Percentiles rank a stretch among this genome's conserved stretches.
Conservation (phyloP, 2,113 vertebrate genomes). For the Semnornis frantzii region DNA sequence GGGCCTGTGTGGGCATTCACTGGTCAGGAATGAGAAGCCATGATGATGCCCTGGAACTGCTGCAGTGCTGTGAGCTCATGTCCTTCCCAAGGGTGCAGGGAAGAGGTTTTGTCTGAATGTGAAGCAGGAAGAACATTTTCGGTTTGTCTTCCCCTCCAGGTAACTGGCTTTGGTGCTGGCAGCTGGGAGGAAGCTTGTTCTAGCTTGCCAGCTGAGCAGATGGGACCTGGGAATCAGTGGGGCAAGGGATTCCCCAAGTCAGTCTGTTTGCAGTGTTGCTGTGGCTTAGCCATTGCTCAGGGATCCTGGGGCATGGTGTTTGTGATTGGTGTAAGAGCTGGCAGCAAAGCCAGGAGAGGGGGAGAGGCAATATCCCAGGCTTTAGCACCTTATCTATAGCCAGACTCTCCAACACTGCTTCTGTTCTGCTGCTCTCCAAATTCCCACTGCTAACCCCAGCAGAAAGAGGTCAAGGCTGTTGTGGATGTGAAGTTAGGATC, state of each 20-base stretch:
- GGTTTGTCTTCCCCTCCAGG: not conserved
- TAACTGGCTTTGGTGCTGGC: not conserved
- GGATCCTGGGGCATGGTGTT: not conserved
- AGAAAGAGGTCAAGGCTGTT: not conserved
- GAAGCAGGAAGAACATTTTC: not conserved
- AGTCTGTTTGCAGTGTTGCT: not conserved
- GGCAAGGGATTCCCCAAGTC: not conserved
- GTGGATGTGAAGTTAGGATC: not conserved
- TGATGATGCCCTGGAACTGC: not conserved
- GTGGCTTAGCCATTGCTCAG: not conserved
- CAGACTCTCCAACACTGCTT: not conserved
- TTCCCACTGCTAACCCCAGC: not conserved
- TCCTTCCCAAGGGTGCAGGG: not conserved
- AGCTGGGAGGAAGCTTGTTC: slow-evolving; percentile 4
- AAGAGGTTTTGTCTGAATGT: not conserved
- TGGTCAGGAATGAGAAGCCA: not conserved
- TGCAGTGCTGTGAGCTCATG: not conserved
- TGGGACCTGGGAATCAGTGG: not conserved
- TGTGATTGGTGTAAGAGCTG: not conserved
- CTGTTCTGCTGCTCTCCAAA: not conserved
- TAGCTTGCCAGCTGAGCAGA: slow-evolving; percentile 18
- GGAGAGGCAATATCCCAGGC: not conserved
- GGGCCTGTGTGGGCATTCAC: not conserved
- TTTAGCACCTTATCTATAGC: not conserved
- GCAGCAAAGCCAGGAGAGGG: not conserved